Conservation (phyloP, 2,888 invertebrate species). For the Nomada flava region DNA sequence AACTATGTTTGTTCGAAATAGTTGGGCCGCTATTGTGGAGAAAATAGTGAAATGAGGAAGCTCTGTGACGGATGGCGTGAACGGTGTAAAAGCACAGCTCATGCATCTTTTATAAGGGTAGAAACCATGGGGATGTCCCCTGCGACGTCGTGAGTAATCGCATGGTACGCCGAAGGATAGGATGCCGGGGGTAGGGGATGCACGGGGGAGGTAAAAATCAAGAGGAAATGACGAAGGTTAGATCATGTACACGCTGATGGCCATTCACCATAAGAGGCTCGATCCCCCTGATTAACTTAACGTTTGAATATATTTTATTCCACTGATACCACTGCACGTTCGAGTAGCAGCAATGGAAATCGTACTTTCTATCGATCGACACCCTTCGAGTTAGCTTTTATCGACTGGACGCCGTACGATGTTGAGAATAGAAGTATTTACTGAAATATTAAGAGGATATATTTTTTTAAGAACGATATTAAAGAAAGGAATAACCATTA, state of each 20-base stretch:
- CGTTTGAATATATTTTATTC: slow-evolving; percentile 6
- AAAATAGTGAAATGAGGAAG: slow-evolving; percentile 60
- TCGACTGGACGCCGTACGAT: no score
- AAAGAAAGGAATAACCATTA: no score
- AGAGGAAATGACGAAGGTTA: slow-evolving; percentile 54
- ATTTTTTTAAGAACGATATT: no score
- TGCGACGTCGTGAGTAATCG: slow-evolving; percentile 60
- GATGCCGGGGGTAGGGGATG: neutral
- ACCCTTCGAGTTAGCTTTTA: no score
- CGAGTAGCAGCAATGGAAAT: no score
- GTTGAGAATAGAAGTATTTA: no score
- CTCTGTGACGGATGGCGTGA: slow-evolving; percentile 50
- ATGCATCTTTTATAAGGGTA: slow-evolving; percentile 72
- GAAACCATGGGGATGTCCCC: slow-evolving; percentile 38
- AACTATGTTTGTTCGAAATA: slow-evolving; percentile 13
- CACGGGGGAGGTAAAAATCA: slow-evolving; percentile 29
- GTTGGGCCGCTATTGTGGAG: slow-evolving; percentile 1
- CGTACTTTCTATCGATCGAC: no score
- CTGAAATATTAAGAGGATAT: no score
- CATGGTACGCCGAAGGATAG: slow-evolving; percentile 40
- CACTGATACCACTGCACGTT: neutral
- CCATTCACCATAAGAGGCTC: slow-evolving; percentile 26
- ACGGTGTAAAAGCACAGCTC: slow-evolving; percentile 59
- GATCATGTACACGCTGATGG: slow-evolving; percentile 38
- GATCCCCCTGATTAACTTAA: slow-evolving; percentile 53